Base-by-base conservation (phyloP, 2,888 invertebrate genomes). In the Orthosia incerta region DNA sequence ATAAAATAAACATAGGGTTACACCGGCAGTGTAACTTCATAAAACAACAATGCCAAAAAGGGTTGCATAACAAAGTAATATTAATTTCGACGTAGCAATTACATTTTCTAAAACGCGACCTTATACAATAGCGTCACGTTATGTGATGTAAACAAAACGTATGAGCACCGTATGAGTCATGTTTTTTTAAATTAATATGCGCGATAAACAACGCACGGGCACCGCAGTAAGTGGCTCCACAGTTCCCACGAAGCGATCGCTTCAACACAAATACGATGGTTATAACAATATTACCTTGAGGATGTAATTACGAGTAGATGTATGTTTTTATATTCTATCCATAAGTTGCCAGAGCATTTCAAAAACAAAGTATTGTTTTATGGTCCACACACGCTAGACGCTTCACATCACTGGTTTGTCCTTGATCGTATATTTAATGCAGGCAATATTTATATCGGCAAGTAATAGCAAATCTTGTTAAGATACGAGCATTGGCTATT, bases 81-180 rank as follows among this genome's bases (percentile, higher is more conserved):
- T 64, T 46, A 71, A 73, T 80, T 73, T 70, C 50, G 48, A 59
- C 51, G 66, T 65, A 56, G 75, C 75, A 82, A 79, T 82, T 74
- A 82, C 60, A 72, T 76, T 84, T 86, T 85, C 79, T 85, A 84
- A 82, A 87, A 76, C 71, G 71, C 71, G 60, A 81, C 82, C 78
- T 73, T 82, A 81, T 64, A 78, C 63, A 60, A 79, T 76, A 78
- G 61, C 71, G 69, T 78, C 77, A 82, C 76, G 77, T 72, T 77
- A 76, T 76, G 67, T 79, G 83, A 80, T 84, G 86, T 84, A 88
- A 87, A 86, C 85, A 85, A 86, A 84, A 77, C 71, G 63, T 66
- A 79, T 85, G 86, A 84, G 62, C 84, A 84, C 76, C 71, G 63
- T 66, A 79, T 85, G 86, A 84, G 62, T 84, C 86, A 86, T 71